Percentiles rank a stretch among this genome's conserved stretches.
phyloP scores from a whole-genome alignment of 2,888 invertebrate species.

The Eupithecia dodoneata region DNA sequence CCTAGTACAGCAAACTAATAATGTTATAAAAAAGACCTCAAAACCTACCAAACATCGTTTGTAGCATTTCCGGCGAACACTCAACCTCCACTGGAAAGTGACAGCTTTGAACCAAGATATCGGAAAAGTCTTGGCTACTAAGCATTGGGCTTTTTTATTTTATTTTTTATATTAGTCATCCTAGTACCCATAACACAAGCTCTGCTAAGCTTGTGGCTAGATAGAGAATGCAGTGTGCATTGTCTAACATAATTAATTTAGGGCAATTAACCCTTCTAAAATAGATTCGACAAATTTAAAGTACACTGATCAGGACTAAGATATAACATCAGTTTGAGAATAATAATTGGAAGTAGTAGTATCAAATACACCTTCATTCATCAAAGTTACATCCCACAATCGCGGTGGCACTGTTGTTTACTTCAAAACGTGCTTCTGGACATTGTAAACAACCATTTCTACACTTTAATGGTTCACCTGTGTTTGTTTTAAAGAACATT shows the following conservation, averaged over 20 bases:
- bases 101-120: not conserved
- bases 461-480: slow-evolving; percentile 41
- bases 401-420: slow-evolving; percentile 39
- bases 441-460: slow-evolving; percentile 42
- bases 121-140: not conserved
- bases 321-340: not conserved
- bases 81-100: not conserved
- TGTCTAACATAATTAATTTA: too few relatives aligned
- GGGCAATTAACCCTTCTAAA: not conserved
- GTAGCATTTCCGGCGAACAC: not conserved
- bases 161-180: too few relatives aligned
- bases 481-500: slow-evolving; percentile 40
- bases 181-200: too few relatives aligned
- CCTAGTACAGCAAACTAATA: not conserved
- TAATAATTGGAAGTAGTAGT: not conserved
- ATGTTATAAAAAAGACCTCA: not conserved
- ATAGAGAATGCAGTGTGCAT: too few relatives aligned
- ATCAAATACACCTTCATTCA: slow-evolving; percentile 28
- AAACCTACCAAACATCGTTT: not conserved
- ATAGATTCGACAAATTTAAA: too few relatives aligned
- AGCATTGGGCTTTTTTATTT: too few relatives aligned
- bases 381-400: slow-evolving; percentile 21
- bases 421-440: slow-evolving; percentile 30
- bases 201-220: too few relatives aligned
- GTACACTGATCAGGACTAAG: too few relatives aligned